Conservation (phyloP, 2,113 vertebrate species). For the Platichthys stellatus region DNA sequence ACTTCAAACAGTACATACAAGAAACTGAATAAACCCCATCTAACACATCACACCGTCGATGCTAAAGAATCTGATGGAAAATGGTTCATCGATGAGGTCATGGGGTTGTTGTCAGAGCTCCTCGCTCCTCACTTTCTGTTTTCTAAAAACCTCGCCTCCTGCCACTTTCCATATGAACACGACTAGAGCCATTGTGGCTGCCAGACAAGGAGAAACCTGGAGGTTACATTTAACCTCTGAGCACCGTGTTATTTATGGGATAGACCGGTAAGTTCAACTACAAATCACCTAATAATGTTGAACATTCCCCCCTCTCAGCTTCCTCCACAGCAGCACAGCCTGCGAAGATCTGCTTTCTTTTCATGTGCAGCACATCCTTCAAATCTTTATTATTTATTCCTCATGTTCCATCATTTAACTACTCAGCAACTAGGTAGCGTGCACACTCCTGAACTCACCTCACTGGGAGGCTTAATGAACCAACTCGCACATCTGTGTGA, state of each 20-base stretch:
- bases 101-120: not conserved
- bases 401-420: not conserved
- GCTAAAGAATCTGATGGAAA: not conserved
- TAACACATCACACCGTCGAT: not conserved
- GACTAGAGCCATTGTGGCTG: not conserved
- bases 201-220: not conserved
- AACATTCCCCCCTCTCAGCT: conserved; percentile 18
- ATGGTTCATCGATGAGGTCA: not conserved
- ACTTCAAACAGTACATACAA: conserved; percentile 35
- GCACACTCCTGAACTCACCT: too few species aligned
- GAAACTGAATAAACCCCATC: conserved; percentile 19
- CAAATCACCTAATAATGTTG: conserved; percentile 53
- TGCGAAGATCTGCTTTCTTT: conserved; percentile 4
- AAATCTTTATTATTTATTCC: not conserved
- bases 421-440: too few species aligned
- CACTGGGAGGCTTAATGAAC: too few species aligned
- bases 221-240: conserved; percentile 1
- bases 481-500: too few species aligned
- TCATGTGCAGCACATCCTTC: conserved; percentile 8
- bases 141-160: not conserved
- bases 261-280: conserved; percentile 37
- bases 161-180: not conserved
- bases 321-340: conserved; percentile 2
- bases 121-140: not conserved
- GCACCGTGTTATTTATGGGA: conserved; percentile 48